Evolutionary conservation across 2,888 invertebrate species (phyloP).

Genomic region (Bellardia pandia): DNA sequence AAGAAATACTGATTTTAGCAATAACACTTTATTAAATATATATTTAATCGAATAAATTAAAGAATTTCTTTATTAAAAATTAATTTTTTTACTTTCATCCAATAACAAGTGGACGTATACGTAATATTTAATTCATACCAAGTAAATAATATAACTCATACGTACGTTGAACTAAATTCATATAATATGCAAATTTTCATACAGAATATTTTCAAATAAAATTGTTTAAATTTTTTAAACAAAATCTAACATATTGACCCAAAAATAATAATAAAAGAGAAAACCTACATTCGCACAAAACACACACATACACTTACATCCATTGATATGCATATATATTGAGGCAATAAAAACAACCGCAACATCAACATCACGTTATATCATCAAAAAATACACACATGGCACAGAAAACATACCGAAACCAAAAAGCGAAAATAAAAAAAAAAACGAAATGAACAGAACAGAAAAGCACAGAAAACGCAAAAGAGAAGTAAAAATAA

Average conservation of each 20-base stretch:
- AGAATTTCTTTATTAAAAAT: too few species aligned
- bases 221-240: conserved; percentile 46
- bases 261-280: conserved; percentile 52
- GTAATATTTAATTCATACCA: background rate
- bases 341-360: conserved; percentile 72
- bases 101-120: background rate
- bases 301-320: conserved; percentile 12
- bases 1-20: too few species aligned
- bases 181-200: conserved; percentile 32
- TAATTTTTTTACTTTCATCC: background rate
- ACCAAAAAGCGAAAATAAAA: conserved; percentile 39
- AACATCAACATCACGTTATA: conserved; percentile 70
- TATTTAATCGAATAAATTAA: too few species aligned
- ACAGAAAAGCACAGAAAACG: background rate
- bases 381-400: conserved; percentile 51
- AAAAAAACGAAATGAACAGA: background rate
- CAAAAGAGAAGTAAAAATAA: conserved; percentile 8
- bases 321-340: conserved; percentile 25
- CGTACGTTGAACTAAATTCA: background rate
- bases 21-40: too few species aligned
- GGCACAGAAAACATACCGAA: conserved; percentile 44
- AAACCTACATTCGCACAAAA: conserved; percentile 14
- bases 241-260: conserved; percentile 63
- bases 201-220: conserved; percentile 17
- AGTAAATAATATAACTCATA: conserved; percentile 16